Evolutionary conservation across 1,140 invertebrate genomes (phyloP).

Genomic region (Halesus radiatus): DNA sequence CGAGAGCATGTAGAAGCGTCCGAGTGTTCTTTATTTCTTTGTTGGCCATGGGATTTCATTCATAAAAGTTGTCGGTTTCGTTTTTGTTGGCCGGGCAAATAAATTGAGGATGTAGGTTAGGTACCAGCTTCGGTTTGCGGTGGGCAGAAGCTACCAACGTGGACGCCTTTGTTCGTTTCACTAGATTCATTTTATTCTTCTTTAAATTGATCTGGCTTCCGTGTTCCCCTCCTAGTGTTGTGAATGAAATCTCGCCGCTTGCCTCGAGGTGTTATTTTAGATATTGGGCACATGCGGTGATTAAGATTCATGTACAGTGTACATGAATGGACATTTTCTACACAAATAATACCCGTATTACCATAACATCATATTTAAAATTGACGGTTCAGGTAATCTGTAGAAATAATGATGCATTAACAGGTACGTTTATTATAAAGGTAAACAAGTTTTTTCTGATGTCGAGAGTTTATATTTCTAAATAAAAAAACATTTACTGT

Average conservation of each 20-base stretch:
- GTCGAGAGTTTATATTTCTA: too few species aligned
- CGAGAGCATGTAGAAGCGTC: constrained; percentile 38
- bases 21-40: constrained; percentile 54
- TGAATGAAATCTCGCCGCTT: neutral
- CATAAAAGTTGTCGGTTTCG: constrained; percentile 52
- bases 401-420: too few species aligned
- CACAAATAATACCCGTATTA: too few species aligned
- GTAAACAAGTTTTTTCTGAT: too few species aligned
- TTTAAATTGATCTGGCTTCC: constrained; percentile 11
- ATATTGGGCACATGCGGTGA: too few species aligned
- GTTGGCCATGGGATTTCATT: constrained; percentile 56
- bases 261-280: neutral
- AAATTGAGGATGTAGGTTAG: constrained; percentile 58
- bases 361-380: too few species aligned
- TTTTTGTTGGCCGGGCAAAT: constrained; percentile 53
- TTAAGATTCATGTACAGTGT: too few species aligned
- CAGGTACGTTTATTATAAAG: too few species aligned
- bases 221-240: neutral
- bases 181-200: constrained; percentile 8
- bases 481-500: too few species aligned
- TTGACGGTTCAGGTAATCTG: too few species aligned
- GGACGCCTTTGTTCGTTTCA: neutral
- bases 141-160: constrained; percentile 23
- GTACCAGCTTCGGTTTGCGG: constrained; percentile 43
- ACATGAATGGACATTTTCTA: too few species aligned